phyloP scores from a whole-genome alignment of 35 echinoderm and acorn worm species.

The Strongylocentrotus purpuratus region DNA sequence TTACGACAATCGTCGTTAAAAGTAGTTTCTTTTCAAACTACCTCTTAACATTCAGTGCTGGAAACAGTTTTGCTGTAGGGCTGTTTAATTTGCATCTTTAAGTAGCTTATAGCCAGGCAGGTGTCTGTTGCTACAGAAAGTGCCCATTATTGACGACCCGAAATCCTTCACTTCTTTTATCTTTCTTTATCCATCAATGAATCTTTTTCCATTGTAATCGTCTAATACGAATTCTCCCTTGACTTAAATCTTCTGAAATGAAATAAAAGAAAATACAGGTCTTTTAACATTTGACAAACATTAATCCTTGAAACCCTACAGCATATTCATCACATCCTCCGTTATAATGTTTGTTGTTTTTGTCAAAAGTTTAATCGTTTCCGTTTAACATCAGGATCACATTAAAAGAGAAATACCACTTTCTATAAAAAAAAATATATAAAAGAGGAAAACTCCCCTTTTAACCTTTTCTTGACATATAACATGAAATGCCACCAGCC shows the following conservation, averaged over 20 bases:
- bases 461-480: neutral
- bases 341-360: neutral
- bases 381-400: neutral
- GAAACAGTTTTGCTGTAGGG: neutral
- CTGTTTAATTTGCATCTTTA: slow-evolving; percentile 37
- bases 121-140: neutral
- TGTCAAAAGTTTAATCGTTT: neutral
- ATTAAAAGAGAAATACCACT: neutral
- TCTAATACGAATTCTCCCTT: neutral
- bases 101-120: slow-evolving; percentile 16
- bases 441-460: neutral
- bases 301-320: neutral
- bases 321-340: neutral
- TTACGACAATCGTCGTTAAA: neutral
- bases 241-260: neutral
- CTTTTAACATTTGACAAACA: neutral
- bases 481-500: no score
- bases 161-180: neutral
- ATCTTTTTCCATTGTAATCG: neutral
- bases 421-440: neutral
- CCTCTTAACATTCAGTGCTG: neutral
- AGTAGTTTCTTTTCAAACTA: neutral
- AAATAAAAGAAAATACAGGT: neutral
- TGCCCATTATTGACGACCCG: neutral
- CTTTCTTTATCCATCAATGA: neutral